phyloP scores from a whole-genome alignment of 2,113 vertebrate genomes.

The Chaetops frenatus region DNA sequence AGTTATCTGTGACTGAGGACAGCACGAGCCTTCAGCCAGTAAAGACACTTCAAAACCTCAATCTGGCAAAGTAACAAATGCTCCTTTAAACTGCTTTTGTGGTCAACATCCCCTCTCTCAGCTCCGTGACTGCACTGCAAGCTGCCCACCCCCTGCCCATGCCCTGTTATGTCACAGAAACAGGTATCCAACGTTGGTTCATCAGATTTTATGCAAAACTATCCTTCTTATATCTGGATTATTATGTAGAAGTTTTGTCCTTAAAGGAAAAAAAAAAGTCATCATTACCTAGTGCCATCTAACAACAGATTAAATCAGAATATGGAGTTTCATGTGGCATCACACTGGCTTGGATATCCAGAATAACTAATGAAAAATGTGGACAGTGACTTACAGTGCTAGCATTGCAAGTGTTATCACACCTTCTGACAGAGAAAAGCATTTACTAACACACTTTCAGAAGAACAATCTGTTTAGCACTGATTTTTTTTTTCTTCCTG shows the following conservation, averaged over 20 bases:
- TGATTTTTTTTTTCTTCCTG: not conserved
- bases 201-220: not conserved
- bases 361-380: not conserved
- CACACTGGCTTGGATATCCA: not conserved
- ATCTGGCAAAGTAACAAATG: not conserved
- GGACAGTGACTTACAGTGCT: not conserved
- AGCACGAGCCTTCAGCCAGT: not conserved
- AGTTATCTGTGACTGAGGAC: not conserved
- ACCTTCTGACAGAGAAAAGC: not conserved
- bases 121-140: fast-evolving
- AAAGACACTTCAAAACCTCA: not conserved
- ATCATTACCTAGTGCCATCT: fast-evolving
- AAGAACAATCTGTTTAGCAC: not conserved
- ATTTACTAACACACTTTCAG: not conserved
- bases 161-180: not conserved
- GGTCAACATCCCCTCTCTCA: not conserved
- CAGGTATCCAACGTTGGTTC: fast-evolving
- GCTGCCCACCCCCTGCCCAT: not conserved
- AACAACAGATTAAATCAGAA: not conserved
- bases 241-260: not conserved
- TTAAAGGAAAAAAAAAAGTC: not conserved
- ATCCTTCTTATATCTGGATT: not conserved
- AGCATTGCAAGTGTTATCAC: not conserved
- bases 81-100: not conserved
- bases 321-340: not conserved